phyloP scores from a whole-genome alignment of 2,797 vertebrate genomes.

The Phaenicophaeus curvirostris region DNA sequence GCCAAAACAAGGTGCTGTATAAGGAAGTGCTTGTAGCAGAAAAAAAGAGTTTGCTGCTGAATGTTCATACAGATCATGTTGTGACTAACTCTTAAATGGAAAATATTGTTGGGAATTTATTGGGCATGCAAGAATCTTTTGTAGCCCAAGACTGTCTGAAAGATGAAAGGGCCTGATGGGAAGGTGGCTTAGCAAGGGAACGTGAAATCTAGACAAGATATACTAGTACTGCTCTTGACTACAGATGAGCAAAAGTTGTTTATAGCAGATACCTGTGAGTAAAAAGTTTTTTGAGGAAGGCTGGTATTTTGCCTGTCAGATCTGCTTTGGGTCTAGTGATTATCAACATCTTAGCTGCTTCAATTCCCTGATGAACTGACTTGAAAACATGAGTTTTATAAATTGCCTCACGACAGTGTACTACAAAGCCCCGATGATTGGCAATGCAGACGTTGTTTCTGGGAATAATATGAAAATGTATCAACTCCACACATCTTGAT shows the following conservation, averaged over 20 bases:
- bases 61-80: background rate
- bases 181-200: background rate
- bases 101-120: constrained; percentile 5
- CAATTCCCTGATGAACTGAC: constrained; percentile 54
- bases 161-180: background rate
- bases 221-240: background rate
- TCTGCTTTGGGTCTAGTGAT: constrained; percentile 51
- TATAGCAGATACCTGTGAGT: constrained; percentile 17
- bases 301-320: constrained; percentile 42
- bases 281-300: constrained; percentile 27
- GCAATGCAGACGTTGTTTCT: constrained; percentile 24
- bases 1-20: background rate
- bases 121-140: background rate
- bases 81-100: constrained; percentile 1
- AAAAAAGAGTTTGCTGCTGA: background rate
- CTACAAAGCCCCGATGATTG: constrained; percentile 24
- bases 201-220: background rate
- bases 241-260: constrained; percentile 41
- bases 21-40: background rate
- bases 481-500: constrained; percentile 47
- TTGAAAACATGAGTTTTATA: constrained; percentile 35
- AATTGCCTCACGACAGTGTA: background rate
- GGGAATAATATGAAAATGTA: constrained; percentile 29
- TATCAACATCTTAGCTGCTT: constrained; percentile 53
- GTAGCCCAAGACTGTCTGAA: background rate